A percentile compares a stretch with the other conserved stretches of the same genome.
These are phyloP conservation scores for Scomber scombrus DNA, from an alignment of 2,113 vertebrate species.

Conservation along the genomic window DNA sequence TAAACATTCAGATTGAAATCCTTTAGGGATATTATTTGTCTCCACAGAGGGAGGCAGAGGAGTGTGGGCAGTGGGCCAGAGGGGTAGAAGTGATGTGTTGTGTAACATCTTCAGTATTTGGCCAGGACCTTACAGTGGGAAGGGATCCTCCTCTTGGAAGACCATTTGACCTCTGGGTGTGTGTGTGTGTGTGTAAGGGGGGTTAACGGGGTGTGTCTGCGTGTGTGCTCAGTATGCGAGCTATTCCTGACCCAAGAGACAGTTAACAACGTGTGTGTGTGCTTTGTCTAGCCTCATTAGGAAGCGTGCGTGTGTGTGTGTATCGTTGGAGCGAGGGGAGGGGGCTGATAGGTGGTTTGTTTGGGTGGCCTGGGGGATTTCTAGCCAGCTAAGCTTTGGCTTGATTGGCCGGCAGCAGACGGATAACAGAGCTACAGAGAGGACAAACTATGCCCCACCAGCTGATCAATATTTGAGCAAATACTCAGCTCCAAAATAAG, in stretches of 20 bases:
- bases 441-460: neutral
- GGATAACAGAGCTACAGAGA: neutral
- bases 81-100: slow-evolving; percentile 9
- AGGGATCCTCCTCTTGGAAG: slow-evolving; percentile 10
- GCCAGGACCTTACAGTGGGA: slow-evolving; percentile 17
- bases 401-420: neutral
- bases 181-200: slow-evolving; percentile 2
- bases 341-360: neutral
- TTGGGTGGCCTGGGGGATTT: slow-evolving; percentile 30
- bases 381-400: slow-evolving; percentile 13
- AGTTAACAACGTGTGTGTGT: slow-evolving; percentile 28
- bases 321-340: neutral
- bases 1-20: too few relatives aligned
- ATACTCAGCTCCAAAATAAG: slow-evolving; percentile 20
- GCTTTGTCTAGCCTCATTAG: slow-evolving; percentile 47
- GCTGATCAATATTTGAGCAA: slow-evolving; percentile 31
- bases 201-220: slow-evolving; percentile 7
- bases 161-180: slow-evolving; percentile 22
- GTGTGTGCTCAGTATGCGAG: slow-evolving; percentile 25
- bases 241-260: slow-evolving; percentile 11
- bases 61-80: neutral
- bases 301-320: neutral
- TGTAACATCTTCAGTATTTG: slow-evolving; percentile 5
- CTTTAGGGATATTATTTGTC: neutral
- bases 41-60: neutral